Evolutionary conservation across 2,888 invertebrate species (phyloP), one percentile per base, ranked within the genome.

Genomic region (Tribolium freemani): DNA sequence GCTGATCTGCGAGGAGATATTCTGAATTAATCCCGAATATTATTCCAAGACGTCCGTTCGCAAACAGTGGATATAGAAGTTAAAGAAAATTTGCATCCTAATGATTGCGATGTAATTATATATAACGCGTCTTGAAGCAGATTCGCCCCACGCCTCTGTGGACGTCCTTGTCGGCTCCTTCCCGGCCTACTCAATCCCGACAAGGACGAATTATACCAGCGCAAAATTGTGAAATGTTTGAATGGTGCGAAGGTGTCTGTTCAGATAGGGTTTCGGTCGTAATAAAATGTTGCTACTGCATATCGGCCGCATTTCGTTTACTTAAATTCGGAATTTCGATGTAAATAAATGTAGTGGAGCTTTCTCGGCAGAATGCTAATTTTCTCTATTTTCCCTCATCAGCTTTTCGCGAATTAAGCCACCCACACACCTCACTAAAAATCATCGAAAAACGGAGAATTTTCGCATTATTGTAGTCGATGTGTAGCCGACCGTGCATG

Each of bases 1-100:
- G 82, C 83, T 84, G 85, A 85, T 85, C 85, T 84, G 83, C 83
- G 84, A 80, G 82, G 78, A 84, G 85, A 85, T 85, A 85, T 84
- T 82, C 81, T 77, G 83, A 84, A 85, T 85, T 86, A 85, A 85
- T 86, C 84, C 84, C 77, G 84, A 84, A 84, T 86, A 86, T 85
- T 85, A 84, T 84, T 83, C 83, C 81, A 83, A 84, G 84, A 83
- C 82, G 69, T 70, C 70, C 70, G 73, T 73, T 73, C 82, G 83
- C 82, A 83, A 83, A 84, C 83, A 83, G 81, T 82, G 83, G 83
- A 83, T 84, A 84, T 83, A 83, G 83, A 83, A 84, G 84, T 84
- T 84, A 82, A 84, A 84, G 85, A 84, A 83, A 85, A 85, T 85
- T 85, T 85, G 84, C 85, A 85, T 85, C 83, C 80, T 84, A 85